Conservation (phyloP, 35 echinoderm and acorn worm species). For the Lytechinus variegatus region DNA sequence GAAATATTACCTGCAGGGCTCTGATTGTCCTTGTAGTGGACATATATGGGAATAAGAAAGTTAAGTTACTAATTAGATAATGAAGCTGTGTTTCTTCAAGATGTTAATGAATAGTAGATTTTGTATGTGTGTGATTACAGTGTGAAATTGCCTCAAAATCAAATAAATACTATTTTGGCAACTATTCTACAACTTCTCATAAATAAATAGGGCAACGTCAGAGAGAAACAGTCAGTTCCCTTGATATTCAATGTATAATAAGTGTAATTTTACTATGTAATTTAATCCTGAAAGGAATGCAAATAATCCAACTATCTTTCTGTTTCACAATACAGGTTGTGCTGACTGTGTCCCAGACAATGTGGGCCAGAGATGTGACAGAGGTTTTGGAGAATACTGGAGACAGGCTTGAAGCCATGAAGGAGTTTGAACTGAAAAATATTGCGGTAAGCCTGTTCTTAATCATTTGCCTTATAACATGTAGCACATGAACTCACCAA, state of each 20-base stretch:
- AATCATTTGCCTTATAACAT: not conserved
- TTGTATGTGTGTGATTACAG: not conserved
- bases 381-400: slow-evolving; percentile 77
- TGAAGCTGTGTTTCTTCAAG: too few relatives aligned
- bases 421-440: slow-evolving; percentile 84
- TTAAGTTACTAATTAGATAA: too few relatives aligned
- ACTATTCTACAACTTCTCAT: not conserved
- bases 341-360: slow-evolving; percentile 90
- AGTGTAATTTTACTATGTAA: not conserved
- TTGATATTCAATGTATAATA: not conserved
- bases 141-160: not conserved
- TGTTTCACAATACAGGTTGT: slow-evolving; percentile 68
- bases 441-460: slow-evolving; percentile 73
- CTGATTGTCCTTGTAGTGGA: too few relatives aligned
- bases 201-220: not conserved
- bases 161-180: not conserved
- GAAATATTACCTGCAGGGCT: too few relatives aligned
- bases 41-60: too few relatives aligned
- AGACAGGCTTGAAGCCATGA: slow-evolving; percentile 74
- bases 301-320: not conserved
- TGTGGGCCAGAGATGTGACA: slow-evolving; percentile 85
- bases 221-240: not conserved
- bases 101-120: not conserved
- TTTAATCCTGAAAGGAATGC: not conserved
- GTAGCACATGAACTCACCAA: not conserved